Evolutionary conservation across 2,797 vertebrate species (phyloP).

Genomic region (Lagorchestes hirsutus): DNA sequence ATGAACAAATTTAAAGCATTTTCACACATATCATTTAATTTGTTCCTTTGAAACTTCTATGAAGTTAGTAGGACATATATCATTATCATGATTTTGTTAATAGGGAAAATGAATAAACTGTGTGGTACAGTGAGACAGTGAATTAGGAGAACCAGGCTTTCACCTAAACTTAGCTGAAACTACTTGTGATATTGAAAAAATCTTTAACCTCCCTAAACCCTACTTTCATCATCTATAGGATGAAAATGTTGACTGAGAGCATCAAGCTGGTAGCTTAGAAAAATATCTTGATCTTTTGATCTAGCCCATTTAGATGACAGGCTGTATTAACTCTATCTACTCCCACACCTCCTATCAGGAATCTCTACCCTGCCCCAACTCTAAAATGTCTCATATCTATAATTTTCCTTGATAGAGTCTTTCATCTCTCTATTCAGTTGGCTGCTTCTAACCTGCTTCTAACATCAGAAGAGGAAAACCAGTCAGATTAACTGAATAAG

Average conservation of each 20-base stretch:
- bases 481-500: background rate
- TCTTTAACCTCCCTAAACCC: background rate
- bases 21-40: background rate
- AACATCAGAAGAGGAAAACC: background rate
- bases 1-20: background rate
- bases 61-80: background rate
- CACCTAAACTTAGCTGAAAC: background rate
- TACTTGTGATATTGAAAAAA: background rate
- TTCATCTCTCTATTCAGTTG: background rate
- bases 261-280: background rate
- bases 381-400: background rate
- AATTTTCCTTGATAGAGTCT: background rate
- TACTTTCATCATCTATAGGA: background rate
- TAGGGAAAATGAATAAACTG: background rate
- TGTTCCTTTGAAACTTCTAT: background rate
- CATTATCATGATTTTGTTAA: background rate
- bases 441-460: background rate
- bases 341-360: background rate
- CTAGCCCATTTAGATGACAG: background rate
- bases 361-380: background rate
- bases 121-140: background rate
- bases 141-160: background rate
- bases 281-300: background rate
- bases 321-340: background rate
- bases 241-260: background rate